Conservation (phyloP, 1,140 invertebrate species). For the Scaptomyza pallida region DNA sequence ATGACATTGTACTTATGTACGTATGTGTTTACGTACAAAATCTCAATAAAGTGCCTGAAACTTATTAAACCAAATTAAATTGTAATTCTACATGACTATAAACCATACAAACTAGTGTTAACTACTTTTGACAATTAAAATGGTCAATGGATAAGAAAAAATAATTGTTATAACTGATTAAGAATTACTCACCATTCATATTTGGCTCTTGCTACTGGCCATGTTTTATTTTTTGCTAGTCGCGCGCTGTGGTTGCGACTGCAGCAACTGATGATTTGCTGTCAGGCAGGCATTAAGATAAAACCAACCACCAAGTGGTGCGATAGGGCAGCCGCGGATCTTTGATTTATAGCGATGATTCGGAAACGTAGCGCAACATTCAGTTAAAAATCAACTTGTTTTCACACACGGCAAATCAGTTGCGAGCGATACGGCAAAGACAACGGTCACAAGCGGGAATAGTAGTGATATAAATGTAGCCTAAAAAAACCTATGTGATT, state of each 20-base stretch:
- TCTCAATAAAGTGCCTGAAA: conserved; percentile 77
- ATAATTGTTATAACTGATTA: conserved; percentile 6
- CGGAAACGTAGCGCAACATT: conserved; percentile 32
- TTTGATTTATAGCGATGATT: conserved; percentile 76
- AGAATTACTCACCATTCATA: conserved; percentile 21
- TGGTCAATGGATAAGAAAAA: conserved; percentile 45
- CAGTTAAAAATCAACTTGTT: conserved; percentile 66
- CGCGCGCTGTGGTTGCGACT: conserved; percentile 29
- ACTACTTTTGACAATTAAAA: conserved; percentile 22
- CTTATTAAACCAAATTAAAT: conserved; percentile 42
- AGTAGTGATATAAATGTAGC: conserved; percentile 11
- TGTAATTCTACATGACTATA: not conserved
- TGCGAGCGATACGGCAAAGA: conserved; percentile 39
- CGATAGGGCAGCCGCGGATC: conserved; percentile 57
- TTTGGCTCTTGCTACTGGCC: conserved; percentile 8
- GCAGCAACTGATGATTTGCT: conserved; percentile 65
- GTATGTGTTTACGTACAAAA: conserved; percentile 56
- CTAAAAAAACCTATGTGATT: conserved; percentile 6
- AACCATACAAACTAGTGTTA: conserved; percentile 28
- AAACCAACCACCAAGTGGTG: conserved; percentile 55
- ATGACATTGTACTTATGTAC: conserved; percentile 53
- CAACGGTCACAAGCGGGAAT: conserved; percentile 30
- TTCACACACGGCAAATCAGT: conserved; percentile 54
- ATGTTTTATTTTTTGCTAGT: conserved; percentile 4
- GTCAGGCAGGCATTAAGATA: conserved; percentile 74